Evolutionary conservation across 64 coral and sea anemone species (phyloP).

Genomic region (Pocillopora verrucosa): DNA sequence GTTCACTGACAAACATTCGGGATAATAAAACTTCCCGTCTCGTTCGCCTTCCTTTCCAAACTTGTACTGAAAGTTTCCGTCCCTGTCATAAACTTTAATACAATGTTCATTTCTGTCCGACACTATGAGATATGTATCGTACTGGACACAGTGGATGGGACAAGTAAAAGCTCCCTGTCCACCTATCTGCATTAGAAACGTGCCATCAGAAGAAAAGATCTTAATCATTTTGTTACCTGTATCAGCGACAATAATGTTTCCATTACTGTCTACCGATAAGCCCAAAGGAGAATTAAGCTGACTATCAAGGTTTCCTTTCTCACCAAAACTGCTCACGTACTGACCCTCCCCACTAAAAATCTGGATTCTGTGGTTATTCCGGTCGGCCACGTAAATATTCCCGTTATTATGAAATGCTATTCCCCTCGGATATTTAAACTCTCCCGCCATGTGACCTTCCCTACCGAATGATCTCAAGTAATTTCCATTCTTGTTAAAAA

Average conservation of each 20-base stretch:
- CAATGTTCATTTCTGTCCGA: neutral
- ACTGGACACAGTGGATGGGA: neutral
- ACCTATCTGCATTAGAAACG: neutral
- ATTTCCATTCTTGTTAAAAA: neutral
- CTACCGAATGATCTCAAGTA: neutral
- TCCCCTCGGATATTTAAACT: neutral
- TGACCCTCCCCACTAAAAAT: neutral
- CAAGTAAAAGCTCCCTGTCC: neutral
- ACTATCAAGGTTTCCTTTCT: neutral
- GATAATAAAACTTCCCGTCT: neutral
- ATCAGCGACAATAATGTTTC: constrained; percentile 1
- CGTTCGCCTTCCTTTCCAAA: constrained; percentile 55
- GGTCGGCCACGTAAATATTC: no score
- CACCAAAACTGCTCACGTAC: neutral
- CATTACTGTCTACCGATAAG: neutral
- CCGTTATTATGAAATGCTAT: no score
- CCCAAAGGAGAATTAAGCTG: neutral
- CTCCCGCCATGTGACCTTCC: no score
- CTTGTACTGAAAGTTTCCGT: constrained; percentile 55
- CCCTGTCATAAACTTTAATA: constrained; percentile 52
- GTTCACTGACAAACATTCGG: neutral
- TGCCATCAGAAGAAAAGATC: neutral
- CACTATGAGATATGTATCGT: neutral
- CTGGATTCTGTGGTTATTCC: no score
- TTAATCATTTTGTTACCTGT: neutral